Conservation (phyloP, 1,140 invertebrate species). For the Diabrotica virgifera region DNA sequence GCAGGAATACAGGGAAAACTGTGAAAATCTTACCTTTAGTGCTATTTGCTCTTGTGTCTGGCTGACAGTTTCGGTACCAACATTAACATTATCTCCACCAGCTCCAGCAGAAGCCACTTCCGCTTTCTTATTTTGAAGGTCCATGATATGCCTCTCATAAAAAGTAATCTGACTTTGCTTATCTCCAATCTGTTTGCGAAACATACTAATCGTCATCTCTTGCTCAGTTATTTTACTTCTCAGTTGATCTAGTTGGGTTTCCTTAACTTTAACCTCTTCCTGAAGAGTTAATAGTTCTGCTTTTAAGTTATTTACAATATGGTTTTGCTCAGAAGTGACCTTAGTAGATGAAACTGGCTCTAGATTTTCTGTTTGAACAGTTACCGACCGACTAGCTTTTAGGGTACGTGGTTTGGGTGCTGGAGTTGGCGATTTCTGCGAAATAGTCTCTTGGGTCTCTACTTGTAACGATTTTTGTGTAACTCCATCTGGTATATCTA, state of each 20-base stretch:
- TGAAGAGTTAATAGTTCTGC: conserved; percentile 19
- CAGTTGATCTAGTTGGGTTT: conserved; percentile 27
- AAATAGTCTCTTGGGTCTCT: neutral
- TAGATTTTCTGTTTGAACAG: conserved; percentile 25
- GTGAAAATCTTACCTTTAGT: conserved; percentile 38
- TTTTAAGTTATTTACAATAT: conserved; percentile 13
- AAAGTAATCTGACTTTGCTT: conserved; percentile 44
- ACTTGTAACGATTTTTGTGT: neutral
- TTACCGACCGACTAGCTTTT: conserved; percentile 24
- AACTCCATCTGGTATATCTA: conserved; percentile 9
- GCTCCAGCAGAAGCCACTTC: conserved; percentile 11
- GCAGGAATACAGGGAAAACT: too few species aligned
- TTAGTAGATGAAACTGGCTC: conserved; percentile 8
- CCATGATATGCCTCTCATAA: conserved; percentile 42
- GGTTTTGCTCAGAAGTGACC: neutral
- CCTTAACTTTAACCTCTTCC: conserved; percentile 27
- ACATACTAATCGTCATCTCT: conserved; percentile 37
- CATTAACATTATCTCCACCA: conserved; percentile 18
- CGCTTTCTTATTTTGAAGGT: conserved; percentile 35
- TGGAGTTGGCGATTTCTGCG: neutral
- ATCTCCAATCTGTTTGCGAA: conserved; percentile 40
- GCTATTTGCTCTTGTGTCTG: conserved; percentile 28
- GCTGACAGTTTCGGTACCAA: conserved; percentile 15
- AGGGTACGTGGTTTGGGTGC: neutral
- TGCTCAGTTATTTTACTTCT: conserved; percentile 33